These are phyloP conservation scores for Euthynnus affinis DNA, from an alignment of 2,797 vertebrate genomes.

Conservation along the genomic window DNA sequence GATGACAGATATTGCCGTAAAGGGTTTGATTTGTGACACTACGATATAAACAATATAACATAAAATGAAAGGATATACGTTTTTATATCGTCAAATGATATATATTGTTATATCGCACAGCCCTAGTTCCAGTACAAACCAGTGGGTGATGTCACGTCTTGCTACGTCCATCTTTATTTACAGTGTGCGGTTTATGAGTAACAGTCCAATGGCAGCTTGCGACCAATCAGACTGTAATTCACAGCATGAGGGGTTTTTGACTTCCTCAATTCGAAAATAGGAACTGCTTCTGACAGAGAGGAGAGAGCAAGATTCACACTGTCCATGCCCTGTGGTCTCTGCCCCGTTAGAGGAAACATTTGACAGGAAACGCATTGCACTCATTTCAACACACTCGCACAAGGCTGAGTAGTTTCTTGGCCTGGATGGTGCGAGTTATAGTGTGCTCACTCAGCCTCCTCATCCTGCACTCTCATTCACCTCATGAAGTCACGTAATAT, in stretches of 20 bases:
- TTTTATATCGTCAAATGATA: too few relatives aligned
- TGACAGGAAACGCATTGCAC: slow-evolving; percentile 68
- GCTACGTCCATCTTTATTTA: too few relatives aligned
- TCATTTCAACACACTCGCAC: slow-evolving; percentile 43
- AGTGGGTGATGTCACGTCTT: too few relatives aligned
- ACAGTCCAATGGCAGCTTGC: neutral
- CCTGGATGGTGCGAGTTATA: slow-evolving; percentile 3
- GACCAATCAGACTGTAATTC: slow-evolving; percentile 11
- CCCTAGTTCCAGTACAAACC: too few relatives aligned
- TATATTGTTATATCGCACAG: too few relatives aligned
- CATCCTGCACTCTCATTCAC: neutral
- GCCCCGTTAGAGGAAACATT: slow-evolving; percentile 50
- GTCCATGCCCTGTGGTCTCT: slow-evolving; percentile 26
- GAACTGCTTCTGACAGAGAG: slow-evolving; percentile 57
- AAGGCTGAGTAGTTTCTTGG: slow-evolving; percentile 1
- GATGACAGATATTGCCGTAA: too few relatives aligned
- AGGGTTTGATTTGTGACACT: too few relatives aligned
- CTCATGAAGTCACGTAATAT: neutral
- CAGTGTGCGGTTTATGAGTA: slow-evolving; percentile 15
- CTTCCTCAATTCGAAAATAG: slow-evolving; percentile 73
- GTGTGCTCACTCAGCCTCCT: neutral
- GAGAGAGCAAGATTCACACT: slow-evolving; percentile 25
- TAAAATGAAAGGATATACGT: too few relatives aligned
- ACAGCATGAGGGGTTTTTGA: slow-evolving; percentile 22
- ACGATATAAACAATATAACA: too few relatives aligned